A percentile compares a stretch with the other conserved stretches of the same genome.
phyloP scores from a whole-genome alignment of 2,888 invertebrate genomes.

The Tetheella fluctuosa region DNA sequence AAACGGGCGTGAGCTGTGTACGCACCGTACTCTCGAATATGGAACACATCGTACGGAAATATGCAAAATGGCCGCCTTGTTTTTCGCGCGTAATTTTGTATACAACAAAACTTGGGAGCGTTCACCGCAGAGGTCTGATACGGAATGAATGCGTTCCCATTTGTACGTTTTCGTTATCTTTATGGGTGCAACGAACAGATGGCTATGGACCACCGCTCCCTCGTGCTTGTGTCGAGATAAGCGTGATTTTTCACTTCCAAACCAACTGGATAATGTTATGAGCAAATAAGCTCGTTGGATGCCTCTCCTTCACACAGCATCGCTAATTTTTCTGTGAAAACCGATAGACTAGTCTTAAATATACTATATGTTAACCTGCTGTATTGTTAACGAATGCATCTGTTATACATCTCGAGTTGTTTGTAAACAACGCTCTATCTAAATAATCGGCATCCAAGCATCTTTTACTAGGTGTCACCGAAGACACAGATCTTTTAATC shows the following conservation, averaged over 20 bases:
- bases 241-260: slow-evolving; percentile 82
- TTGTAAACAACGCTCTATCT: slow-evolving; percentile 69
- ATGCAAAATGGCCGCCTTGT: slow-evolving; percentile 76
- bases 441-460: slow-evolving; percentile 53
- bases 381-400: slow-evolving; percentile 14
- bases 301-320: slow-evolving; percentile 64
- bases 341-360: slow-evolving; percentile 37
- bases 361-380: slow-evolving; percentile 33
- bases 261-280: slow-evolving; percentile 75
- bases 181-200: slow-evolving; percentile 84
- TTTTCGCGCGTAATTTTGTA: slow-evolving; percentile 75
- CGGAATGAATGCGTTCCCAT: slow-evolving; percentile 75
- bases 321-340: slow-evolving; percentile 71
- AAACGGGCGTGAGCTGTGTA: slow-evolving; percentile 67
- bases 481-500: slow-evolving; percentile 46
- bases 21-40: slow-evolving; percentile 81
- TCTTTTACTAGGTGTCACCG: slow-evolving; percentile 62
- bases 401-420: slow-evolving; percentile 45
- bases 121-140: slow-evolving; percentile 68
- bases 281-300: slow-evolving; percentile 71
- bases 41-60: slow-evolving; percentile 80
- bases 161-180: slow-evolving; percentile 79
- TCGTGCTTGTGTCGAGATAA: slow-evolving; percentile 75
- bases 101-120: slow-evolving; percentile 52
- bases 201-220: slow-evolving; percentile 76